Evolutionary conservation across 2,113 vertebrate genomes (phyloP).

Genomic region (Muntiacus reevesi): DNA sequence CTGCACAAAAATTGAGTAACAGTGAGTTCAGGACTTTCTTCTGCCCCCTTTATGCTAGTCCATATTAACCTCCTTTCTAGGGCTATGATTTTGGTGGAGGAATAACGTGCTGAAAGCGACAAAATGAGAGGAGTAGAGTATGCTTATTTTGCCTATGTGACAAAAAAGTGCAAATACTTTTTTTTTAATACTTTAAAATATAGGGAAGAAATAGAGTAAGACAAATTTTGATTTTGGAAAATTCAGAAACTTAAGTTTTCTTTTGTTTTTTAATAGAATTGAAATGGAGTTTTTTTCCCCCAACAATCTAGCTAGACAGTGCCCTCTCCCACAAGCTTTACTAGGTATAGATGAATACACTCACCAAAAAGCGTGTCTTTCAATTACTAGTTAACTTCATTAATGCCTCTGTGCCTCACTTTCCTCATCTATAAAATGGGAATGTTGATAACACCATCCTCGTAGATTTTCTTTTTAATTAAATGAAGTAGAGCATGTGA

Average conservation of each 20-base stretch:
- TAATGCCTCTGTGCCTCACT: background rate
- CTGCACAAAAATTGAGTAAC: background rate
- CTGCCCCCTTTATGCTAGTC: background rate
- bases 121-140: background rate
- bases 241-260: background rate
- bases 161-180: background rate
- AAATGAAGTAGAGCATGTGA: background rate
- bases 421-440: background rate
- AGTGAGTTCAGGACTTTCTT: background rate
- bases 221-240: background rate
- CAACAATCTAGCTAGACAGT: background rate
- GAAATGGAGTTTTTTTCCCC: background rate
- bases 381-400: background rate
- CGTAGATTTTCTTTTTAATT: background rate
- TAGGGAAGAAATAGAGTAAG: background rate
- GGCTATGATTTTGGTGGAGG: background rate
- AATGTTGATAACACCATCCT: background rate
- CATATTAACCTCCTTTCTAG: background rate
- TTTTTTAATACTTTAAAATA: background rate
- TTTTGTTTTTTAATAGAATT: background rate
- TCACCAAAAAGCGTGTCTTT: background rate
- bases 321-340: background rate
- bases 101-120: background rate
- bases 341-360: background rate
- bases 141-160: background rate